These are phyloP conservation scores for Eurystomus glaucurus DNA, from an alignment of 2,797 vertebrate genomes.

Conservation along the genomic window DNA sequence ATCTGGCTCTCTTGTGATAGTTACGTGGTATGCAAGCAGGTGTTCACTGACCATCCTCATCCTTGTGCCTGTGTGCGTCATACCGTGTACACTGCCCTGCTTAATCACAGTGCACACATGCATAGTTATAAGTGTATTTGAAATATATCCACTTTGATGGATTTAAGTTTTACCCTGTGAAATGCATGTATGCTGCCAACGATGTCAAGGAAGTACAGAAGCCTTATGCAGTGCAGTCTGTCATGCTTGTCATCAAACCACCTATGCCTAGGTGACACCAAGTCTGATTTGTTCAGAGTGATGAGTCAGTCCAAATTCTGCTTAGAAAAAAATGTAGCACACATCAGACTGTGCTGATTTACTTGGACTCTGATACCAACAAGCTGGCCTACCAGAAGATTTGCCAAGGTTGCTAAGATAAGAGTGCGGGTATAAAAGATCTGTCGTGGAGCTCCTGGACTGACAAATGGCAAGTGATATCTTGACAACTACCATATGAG, in stretches of 20 bases:
- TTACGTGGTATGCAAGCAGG: neutral
- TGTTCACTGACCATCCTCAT: neutral
- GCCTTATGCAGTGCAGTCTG: neutral
- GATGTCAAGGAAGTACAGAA: neutral
- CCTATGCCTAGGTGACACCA: neutral
- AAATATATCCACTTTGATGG: neutral
- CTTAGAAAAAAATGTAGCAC: neutral
- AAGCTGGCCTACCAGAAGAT: neutral
- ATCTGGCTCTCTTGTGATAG: neutral
- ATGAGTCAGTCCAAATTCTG: neutral
- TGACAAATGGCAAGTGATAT: conserved; percentile 2
- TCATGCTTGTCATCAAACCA: neutral
- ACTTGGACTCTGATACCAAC: neutral
- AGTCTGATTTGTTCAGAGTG: neutral
- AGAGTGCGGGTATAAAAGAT: neutral
- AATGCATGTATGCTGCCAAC: neutral
- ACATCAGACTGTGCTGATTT: neutral
- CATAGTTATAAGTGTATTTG: neutral
- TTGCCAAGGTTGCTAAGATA: neutral
- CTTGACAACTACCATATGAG: conserved; percentile 3
- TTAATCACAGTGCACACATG: neutral
- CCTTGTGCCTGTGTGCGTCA: fast-evolving
- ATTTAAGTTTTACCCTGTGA: neutral
- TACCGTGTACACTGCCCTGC: neutral
- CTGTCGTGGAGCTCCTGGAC: neutral